Evolutionary conservation across 35 echinoderm and acorn worm genomes (phyloP), one percentile per base, ranked within the genome.

Genomic region (Acanthaster planci): DNA sequence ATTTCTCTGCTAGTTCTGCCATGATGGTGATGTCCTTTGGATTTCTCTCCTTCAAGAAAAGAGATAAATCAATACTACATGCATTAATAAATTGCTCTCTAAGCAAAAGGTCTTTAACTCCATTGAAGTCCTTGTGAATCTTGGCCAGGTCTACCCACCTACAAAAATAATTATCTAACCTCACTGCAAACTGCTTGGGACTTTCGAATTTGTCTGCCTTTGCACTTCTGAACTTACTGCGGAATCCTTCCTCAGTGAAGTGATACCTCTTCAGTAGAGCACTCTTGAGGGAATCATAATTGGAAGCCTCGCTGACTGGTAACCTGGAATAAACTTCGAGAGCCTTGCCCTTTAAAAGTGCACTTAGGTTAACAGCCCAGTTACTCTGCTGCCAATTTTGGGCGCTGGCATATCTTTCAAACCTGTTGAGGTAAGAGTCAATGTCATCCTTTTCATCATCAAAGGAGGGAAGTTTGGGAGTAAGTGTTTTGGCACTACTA

Each of bases 241-340:
- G 37, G 39, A 93, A 93, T 1, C 81, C 91, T 21, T 93, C 86
- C 12, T 56, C 40, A 84, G 78, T 88, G 15, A 93, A 32, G 30
- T 89, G 72, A 59, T 84, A 89, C n/a, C 47, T 27, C 31, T 57
- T 52, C 2, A 93, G 47, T 55, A 93, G 72, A 36, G 80, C 64
- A 5, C 5, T 22, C 59, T 89, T 93, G 23, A 89, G 51, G 1
- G 7, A 56, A 9, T 51, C 60, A 57, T 94, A 94, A 51, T 82
- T 44, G 19, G 77, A 82, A 16, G 82, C 89, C 2, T 94, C 55
- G 16, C 57, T 50, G 37, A 58, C 77, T 37, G 87, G 23, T 51
- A 90, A 36, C 23, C 87, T 53, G 2, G 87, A 86, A 29, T 94
- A 83, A 12, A 90, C 87, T 27, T 94, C 78, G 18, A 94, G 67